Base-by-base conservation (phyloP, 92 coral and sea anemone species). In the Epizoanthus scotinus region DNA sequence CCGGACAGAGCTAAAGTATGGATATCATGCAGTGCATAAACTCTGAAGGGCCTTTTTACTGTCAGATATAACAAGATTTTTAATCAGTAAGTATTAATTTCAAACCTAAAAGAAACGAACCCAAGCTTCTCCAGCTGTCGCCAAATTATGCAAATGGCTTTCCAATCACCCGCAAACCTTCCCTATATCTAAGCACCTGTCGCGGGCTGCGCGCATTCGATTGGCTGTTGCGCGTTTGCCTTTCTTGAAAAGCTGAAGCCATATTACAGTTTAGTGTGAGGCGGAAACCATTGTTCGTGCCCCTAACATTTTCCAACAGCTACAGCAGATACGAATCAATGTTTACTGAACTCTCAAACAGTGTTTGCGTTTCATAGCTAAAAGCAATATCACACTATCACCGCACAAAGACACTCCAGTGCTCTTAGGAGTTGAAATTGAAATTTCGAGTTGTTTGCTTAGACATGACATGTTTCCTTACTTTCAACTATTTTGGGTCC, bases 331-430 rank as follows among this genome's bases (percentile, higher is more conserved):
- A 75, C 67, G 68, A 57, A 75, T 59, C 67, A 75, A 38, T 57
- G 68, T 75, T 75, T 75, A 75, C 81, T 6, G 63, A 75, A 75
- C 81, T 59, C 81, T 75, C 81, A 19, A 75, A 22, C 38, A 58
- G 25, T 58, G 81, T 75, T 75, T 75, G 44, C 68, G 49, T 58
- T 58, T 44, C 40, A 55, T 67, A 58, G 34, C 68, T 59, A 75
- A 75, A 31, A 75, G 68, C 56, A 75, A 75, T 40, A 75, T 75
- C 61, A 75, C 61, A 22, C 44, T 40, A 49, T 25, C 56, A 12
- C 18, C 6, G 15, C 59, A 75, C 67, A 75, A 75, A 75, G 57
- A 22, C 22, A 7, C 44, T 58, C 15, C 55, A 60, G 52, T 59
- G 63, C 66, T 75, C 13, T 7, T 75, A 55, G 68, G 34, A 75